Base-by-base conservation (phyloP, 2,797 vertebrate species). In the Danio aesculapii region DNA sequence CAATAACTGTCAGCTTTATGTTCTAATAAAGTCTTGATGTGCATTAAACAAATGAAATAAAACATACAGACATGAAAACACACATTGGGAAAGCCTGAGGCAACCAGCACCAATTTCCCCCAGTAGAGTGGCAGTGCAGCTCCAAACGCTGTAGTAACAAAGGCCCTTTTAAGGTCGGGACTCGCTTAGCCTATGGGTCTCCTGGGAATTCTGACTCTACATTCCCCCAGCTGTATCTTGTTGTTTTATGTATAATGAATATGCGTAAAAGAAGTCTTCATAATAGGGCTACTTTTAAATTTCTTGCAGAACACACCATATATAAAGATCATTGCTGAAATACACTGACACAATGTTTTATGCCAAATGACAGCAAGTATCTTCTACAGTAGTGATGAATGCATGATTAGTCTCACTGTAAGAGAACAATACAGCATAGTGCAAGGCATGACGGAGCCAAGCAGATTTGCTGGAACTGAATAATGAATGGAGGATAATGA, bases 161-260 rank as follows among this genome's bases (percentile, higher is more conserved):
- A 86, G 89, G 86, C 86, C 92, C 91, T 91, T 93, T 91, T 93
- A 93, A 92, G 91, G 90, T 90, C 75, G 77, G 74, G 77, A 68
- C 84, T 83, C 79, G 78, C 86, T 87, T 66, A 85, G 83, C 84
- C 85, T 61, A n/a, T 70, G 75, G 46, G 63, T 90, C 88, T 82
- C 85, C 70, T 49, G 87, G 85, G 88, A 90, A 81, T 82, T 61
- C 57, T 61, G 74, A 87, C 82, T 87, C 80, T 81, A 86, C 81
- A 84, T 67, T 87, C 86, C 84, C 63, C 67, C 52, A 88, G 70
- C 68, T 73, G 63, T 17, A 64, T 52, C 14, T 52, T 67, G 84
- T 77, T 64, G 58, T 75, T 78, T 82, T 83, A 76, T 44, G 49
- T 21, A 43, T 50, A 81, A 84, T 53, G 83, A 85, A 62, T 39